Evolutionary conservation across 2,888 invertebrate species (phyloP), one percentile per base, ranked within the genome.

Genomic region (Macrosiphum euphorbiae): DNA sequence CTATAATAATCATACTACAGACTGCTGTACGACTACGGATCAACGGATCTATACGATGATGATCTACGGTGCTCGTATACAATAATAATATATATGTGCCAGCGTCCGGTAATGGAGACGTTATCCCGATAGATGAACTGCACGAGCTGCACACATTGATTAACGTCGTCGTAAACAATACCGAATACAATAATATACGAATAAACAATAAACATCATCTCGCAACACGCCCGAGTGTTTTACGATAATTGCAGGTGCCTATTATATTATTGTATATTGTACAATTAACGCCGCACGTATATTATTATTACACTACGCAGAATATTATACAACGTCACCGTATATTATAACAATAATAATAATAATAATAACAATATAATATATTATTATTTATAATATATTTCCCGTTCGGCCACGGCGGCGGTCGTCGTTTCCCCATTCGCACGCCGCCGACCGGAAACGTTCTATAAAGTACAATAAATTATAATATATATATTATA

Each of bases 61-160:
- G 20, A 78, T 78, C 20, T 78, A 35, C 78, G 35, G 35, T 20
- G 35, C 8, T 35, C 78, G 78, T 35, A 78, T 35, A 35, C 78
- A 16, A 78, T 78, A 35, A 78, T 85, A 85, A 85, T 85, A 85
- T 85, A 85, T 85, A 85, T 85, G 44, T 85, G 85, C 35, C 26
- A 11, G 85, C 3, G 85, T 26, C 24, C 44, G 44, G 44, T 85
- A 85, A 44, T 47, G 41, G 47, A 86, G 86, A 28, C 86, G 28
- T 47, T 26, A 86, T 78, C 7, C 78, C 78, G 20, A 55, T 55
- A 78, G 78, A 78, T 35, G 35, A 78, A 78, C 78, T 78, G 35
- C 13, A 11, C 85, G 85, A 78, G 8, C 86, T 28, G 86, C 47
- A 28, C 44, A 44, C 44, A 85, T 26, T 28, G 44, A 13, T 85